A percentile compares a stretch with the other conserved stretches of the same genome.
These are phyloP conservation scores for Brachystomella parvula DNA, from an alignment of 1,140 invertebrate genomes.

Conservation along the genomic window DNA sequence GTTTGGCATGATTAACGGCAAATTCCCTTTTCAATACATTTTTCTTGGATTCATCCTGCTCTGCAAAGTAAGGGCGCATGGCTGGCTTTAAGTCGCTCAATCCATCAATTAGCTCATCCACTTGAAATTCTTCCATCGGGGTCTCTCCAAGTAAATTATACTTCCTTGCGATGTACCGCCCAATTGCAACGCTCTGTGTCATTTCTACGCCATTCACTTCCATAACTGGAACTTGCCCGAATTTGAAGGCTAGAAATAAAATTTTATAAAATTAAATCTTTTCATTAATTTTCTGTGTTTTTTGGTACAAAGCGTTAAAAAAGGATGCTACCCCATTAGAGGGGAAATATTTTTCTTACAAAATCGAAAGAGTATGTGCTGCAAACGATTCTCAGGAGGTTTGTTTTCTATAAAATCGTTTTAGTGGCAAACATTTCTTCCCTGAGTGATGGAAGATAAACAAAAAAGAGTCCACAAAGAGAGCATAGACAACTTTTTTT, in stretches of 20 bases:
- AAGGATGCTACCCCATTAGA: too few relatives aligned
- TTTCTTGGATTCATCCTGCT: background rate
- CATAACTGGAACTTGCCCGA: constrained; percentile 24
- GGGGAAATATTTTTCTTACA: too few relatives aligned
- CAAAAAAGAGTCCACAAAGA: too few relatives aligned
- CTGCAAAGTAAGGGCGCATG: background rate
- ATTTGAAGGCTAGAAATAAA: constrained; percentile 8
- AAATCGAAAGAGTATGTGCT: too few relatives aligned
- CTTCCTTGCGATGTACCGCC: constrained; percentile 53
- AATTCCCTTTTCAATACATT: background rate
- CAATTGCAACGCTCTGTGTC: constrained; percentile 21
- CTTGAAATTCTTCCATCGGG: constrained; percentile 56
- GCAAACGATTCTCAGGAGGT: too few relatives aligned
- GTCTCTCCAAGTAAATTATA: constrained; percentile 52
- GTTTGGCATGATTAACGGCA: background rate
- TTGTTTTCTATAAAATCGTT: too few relatives aligned
- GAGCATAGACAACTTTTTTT: too few relatives aligned
- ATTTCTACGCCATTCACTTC: constrained; percentile 24
- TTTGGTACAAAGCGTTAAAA: too few relatives aligned
- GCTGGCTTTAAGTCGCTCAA: constrained; percentile 44
- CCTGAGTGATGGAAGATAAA: too few relatives aligned
- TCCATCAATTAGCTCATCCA: constrained; percentile 53
- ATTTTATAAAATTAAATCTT: constrained; percentile 39
- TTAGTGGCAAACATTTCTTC: too few relatives aligned
- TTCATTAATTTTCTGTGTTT: background rate